Conservation (phyloP, 2,113 vertebrate genomes). For the Plecotus auritus region DNA sequence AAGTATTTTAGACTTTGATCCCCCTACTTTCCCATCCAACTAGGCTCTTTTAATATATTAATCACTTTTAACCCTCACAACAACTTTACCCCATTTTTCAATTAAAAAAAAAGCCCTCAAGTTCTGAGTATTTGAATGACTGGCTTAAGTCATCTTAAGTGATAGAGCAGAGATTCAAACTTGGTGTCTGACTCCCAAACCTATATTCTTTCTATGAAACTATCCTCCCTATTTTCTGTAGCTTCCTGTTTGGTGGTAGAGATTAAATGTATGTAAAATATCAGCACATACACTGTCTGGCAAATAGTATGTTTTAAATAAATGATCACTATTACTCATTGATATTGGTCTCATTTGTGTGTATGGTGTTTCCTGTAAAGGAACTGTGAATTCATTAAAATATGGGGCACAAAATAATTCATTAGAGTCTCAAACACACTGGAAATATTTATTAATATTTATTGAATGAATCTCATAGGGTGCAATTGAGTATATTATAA, state of each 20-base stretch:
- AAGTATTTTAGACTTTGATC: not conserved
- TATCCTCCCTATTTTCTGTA: not conserved
- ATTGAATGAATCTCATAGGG: not conserved
- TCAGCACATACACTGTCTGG: not conserved
- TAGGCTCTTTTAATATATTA: not conserved
- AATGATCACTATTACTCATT: not conserved
- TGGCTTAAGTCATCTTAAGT: not conserved
- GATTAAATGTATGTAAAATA: not conserved
- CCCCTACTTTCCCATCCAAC: not conserved
- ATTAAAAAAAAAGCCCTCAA: not conserved
- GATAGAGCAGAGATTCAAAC: not conserved
- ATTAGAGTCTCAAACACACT: not conserved
- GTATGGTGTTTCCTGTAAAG: not conserved
- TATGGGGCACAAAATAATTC: not conserved
- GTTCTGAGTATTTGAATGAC: not conserved
- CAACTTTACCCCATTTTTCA: not conserved
- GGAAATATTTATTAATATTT: constrained; percentile 17
- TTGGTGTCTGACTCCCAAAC: not conserved
- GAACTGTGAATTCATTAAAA: not conserved
- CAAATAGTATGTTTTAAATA: not conserved
- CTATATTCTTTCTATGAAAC: not conserved
- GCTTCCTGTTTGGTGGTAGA: not conserved
- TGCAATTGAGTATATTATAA: not conserved
- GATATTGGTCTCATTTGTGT: not conserved
- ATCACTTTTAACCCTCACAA: not conserved